These are phyloP conservation scores for Melanotaenia duboulayi DNA, from an alignment of 2,113 vertebrate genomes.

Conservation along the genomic window DNA sequence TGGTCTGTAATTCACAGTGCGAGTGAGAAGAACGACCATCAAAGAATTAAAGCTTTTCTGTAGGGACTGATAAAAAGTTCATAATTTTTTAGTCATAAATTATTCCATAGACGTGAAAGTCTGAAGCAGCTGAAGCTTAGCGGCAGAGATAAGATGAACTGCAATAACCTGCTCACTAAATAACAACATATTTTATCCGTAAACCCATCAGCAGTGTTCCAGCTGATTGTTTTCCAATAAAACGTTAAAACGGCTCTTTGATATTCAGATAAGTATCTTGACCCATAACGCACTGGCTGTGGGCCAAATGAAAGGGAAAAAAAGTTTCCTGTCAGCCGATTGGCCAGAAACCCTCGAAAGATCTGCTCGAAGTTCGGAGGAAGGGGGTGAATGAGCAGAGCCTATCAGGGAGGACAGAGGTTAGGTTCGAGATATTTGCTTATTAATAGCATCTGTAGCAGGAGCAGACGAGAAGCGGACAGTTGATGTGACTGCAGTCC, in stretches of 20 bases:
- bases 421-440: constrained; percentile 2
- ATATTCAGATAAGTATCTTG: background rate
- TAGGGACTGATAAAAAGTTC: too few species aligned
- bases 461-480: constrained; percentile 6
- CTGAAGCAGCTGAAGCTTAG: too few species aligned
- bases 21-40: too few species aligned
- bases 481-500: constrained; percentile 13
- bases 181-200: too few species aligned
- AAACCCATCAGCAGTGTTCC: background rate
- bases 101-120: too few species aligned
- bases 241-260: background rate
- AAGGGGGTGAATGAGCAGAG: constrained; percentile 51
- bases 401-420: constrained; percentile 10
- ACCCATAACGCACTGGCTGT: background rate
- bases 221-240: background rate
- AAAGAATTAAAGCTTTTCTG: too few species aligned
- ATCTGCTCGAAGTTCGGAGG: constrained; percentile 72
- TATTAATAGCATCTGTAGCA: constrained; percentile 18
- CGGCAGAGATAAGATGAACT: too few species aligned
- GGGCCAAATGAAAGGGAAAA: constrained; percentile 5
- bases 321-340: constrained; percentile 46
- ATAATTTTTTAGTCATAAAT: background rate
- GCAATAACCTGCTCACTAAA: too few species aligned
- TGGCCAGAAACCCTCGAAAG: constrained; percentile 78
- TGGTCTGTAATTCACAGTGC: too few species aligned